Evolutionary conservation across 2,888 invertebrate genomes (phyloP), one percentile per base, ranked within the genome.

Genomic region (Aporophyla lueneburgensis): DNA sequence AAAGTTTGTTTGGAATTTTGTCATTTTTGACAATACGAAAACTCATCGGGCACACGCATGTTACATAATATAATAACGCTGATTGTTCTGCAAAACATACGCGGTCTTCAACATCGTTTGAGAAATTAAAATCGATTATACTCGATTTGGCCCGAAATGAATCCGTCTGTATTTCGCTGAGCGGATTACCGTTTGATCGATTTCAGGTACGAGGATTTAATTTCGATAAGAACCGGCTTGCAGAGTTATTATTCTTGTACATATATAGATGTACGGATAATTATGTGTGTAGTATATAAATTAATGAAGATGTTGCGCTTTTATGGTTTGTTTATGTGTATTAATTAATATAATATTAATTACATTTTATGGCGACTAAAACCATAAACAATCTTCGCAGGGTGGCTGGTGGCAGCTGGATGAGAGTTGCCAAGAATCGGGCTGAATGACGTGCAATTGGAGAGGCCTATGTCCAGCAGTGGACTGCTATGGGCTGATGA

Each of bases 31-130:
- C 24, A 16, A 58, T 58, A 58, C 16, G 24, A 27, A 58, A 58
- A 7, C 24, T 16, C 16, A 16, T 56, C 3, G 6, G 6, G 56
- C 24, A 58, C 7, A 27, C 24, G 56, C 7, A 16, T 58, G 24
- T 16, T 24, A 46, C 19, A 63, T 61, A 83, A 59, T 62, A 72
- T 67, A 85, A 77, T 86, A 83, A 71, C 19, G 19, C 21, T 27
- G 76, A 80, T 85, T 76, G 63, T 77, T 87, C 72, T 76, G 59
- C 70, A 69, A 86, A 89, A 83, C 85, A 88, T 87, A 86, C 81
- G 80, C 81, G 76, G 68, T 81, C 76, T 76, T 71, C n/a, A n/a
- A 56, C 81, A 71, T 78, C 80, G 81, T 81, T 87, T 81, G 74
- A 82, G 81, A 83, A 83, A 83, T 79, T 82, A 83, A 87, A 82